Base-by-base conservation (phyloP, 2,113 vertebrate species). In the Limnothrissa miodon region DNA sequence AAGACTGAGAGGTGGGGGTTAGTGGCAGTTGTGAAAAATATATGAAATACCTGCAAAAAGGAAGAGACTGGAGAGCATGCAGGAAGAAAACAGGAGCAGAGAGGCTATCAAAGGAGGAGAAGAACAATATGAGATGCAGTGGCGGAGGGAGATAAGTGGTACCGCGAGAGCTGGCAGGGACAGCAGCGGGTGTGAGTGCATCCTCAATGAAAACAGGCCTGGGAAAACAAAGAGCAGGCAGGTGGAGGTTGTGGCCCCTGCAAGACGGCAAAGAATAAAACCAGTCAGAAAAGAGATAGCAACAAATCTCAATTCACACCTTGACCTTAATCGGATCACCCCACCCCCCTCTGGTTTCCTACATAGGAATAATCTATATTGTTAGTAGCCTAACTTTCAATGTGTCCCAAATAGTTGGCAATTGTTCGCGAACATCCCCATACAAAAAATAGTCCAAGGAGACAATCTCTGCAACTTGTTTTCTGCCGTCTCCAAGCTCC, bases 181-280 rank as follows among this genome's bases (percentile, higher is more conserved):
- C 53, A 74, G 66, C 10, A 74, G 66, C 10, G 66, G 66, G 66
- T 74, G 29, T 4, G 86, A 92, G 92, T 94, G 96, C 86, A 99
- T 94, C 90, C 95, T 97, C 84, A 99, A 95, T 93, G 96, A 97
- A 93, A 99, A 97, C 0, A 99, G 88, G 70, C 96, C 97, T 4
- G 98, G 98, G 89, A 95, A 99, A 51, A 97, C 85, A 90, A 97
- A 97, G 87, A 97, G 92, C 89, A 97, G 93, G 89, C 95, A 95
- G 0, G 96, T 94, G n/a, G 96, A 96, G 56, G 96, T 96, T 78
- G 95, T 97, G 11, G 96, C 93, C 83, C 98, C 98, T 99, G 90
- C 33, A 83, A 74, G 51, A 56, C 45, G 83, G 15, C n/a, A 39
- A 19, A 13, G 39, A 36, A 51, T 46, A 13, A 48, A 29, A 51